These are phyloP conservation scores for Azemiops feae DNA, from an alignment of 2,113 vertebrate genomes.

Conservation along the genomic window DNA sequence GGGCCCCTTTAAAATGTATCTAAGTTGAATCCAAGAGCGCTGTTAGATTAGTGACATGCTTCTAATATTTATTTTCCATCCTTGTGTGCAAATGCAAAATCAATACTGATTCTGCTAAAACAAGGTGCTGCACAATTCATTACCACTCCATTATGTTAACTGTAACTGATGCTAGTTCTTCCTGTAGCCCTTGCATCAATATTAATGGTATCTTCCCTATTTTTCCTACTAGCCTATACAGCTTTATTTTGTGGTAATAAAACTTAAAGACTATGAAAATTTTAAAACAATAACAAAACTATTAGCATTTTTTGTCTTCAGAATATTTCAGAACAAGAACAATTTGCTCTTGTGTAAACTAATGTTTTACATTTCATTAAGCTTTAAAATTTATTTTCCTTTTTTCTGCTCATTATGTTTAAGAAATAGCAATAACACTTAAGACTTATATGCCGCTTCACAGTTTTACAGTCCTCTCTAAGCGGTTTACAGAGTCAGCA, in stretches of 20 bases:
- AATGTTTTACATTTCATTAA: not conserved
- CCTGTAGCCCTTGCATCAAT: not conserved
- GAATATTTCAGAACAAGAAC: not conserved
- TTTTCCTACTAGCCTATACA: not conserved
- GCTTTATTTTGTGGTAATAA: not conserved
- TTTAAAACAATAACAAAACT: not conserved
- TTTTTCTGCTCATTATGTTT: not conserved
- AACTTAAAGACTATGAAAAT: not conserved
- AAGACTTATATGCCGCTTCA: too few species aligned
- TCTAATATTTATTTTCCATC: not conserved
- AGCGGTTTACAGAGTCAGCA: too few species aligned
- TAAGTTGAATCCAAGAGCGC: not conserved
- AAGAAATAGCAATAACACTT: not conserved
- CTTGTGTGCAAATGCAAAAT: not conserved
- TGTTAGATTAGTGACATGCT: not conserved
- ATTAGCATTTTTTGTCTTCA: not conserved
- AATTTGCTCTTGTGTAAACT: not conserved
- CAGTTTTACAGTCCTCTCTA: too few species aligned
- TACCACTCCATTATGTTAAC: not conserved
- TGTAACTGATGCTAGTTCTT: not conserved
- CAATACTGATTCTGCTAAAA: not conserved
- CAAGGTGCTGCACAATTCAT: not conserved
- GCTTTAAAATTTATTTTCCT: not conserved
- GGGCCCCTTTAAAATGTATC: not conserved
- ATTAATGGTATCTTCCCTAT: not conserved